Evolutionary conservation across 2,797 vertebrate species (phyloP).

Genomic region (Parauchenoglanis punctatus): DNA sequence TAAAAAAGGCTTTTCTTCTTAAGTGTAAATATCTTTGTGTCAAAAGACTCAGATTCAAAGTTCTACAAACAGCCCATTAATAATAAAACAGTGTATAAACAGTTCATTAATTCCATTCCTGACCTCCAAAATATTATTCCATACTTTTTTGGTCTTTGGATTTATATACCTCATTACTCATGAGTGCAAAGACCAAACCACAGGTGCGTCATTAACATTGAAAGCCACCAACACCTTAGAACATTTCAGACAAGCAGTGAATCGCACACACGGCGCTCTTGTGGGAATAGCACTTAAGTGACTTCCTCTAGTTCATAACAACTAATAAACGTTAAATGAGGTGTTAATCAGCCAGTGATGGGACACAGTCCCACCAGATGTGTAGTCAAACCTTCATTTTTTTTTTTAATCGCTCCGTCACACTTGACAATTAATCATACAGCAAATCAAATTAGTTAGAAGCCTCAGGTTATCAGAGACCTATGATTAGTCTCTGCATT

Average conservation of each 20-base stretch:
- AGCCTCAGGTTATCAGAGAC: not conserved
- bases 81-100: slow-evolving; percentile 9
- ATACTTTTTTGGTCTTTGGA: not conserved
- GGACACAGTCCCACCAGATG: slow-evolving; percentile 18
- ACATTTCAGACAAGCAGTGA: slow-evolving; percentile 25
- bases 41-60: not conserved
- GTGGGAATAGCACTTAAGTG: slow-evolving; percentile 32
- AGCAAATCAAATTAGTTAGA: not conserved
- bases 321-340: slow-evolving; percentile 40
- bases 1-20: not conserved
- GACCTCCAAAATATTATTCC: slow-evolving; percentile 1
- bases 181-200: slow-evolving; percentile 16
- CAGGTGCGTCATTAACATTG: slow-evolving; percentile 27
- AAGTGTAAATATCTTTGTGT: not conserved
- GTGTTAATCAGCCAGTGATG: slow-evolving; percentile 47
- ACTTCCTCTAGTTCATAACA: slow-evolving; percentile 31
- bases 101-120: not conserved
- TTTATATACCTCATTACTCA: not conserved
- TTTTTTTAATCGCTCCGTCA: not conserved
- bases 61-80: not conserved
- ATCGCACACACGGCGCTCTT: not conserved
- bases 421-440: not conserved
- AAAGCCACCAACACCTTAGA: slow-evolving; percentile 16
- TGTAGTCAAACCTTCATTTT: not conserved
- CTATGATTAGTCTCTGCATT: not conserved